Base-by-base conservation (phyloP, 2,113 vertebrate species). In the Anhinga anhinga region DNA sequence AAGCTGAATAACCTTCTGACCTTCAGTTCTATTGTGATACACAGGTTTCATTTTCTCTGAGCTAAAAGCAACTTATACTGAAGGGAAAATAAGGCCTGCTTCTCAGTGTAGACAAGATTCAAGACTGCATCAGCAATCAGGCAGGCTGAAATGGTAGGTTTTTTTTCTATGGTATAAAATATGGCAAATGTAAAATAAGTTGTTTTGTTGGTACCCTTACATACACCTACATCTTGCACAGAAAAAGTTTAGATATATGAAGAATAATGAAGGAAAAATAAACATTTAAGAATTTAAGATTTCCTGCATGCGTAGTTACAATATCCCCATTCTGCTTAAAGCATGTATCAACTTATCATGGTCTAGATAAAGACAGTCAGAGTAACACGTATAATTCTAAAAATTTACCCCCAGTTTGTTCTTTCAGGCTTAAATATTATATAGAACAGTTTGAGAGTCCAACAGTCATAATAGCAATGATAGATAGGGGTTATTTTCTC, bases 1-100 rank as follows among this genome's bases (percentile, higher is more conserved):
- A 97, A 94, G 91, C 86, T 90, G 71, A 94, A 83, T 94, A 92
- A 91, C 93, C 93, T 79, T 65, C 88, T 67, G 86, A 97, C 96
- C 97, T 95, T 80, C 81, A 74, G 16, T 77, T 96, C 82, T 94
- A 66, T 82, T 93, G 78, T 93, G 89, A 86, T 94, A 82, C 69
- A 84, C 80, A 79, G 40, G 67, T 78, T 95, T 85, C 72, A n/a
- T 96, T 94, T 95, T 86, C 85, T 85, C 70, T 45, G 34, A 91
- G 58, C 78, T 90, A 59, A 90, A 95, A 90, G 85, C 40, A 88
- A 34, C 74, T 77, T 50, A 44, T 1, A 58, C 58, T 66, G 63
- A 88, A 42, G 62, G 38, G 74, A 93, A 95, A 96, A 95, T 93
- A 93, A 78, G 79, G 55, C 82, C 76, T 78, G 62, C 55, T 78